These are phyloP conservation scores for Myxocyprinus asiaticus DNA, from an alignment of 2,113 vertebrate species.

Conservation along the genomic window DNA sequence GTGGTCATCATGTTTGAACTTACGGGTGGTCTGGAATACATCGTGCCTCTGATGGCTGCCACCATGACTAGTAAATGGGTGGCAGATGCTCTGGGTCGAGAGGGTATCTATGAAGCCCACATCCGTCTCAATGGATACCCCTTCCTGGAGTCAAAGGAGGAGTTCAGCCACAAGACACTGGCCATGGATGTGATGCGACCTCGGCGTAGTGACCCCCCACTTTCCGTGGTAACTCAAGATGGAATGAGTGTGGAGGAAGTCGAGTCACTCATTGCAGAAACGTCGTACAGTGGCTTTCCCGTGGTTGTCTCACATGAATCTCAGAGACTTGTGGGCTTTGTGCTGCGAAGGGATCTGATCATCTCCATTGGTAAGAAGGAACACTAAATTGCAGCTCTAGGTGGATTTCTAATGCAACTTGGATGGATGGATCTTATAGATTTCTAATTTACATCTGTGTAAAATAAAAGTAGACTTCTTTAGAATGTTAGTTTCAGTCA, in stretches of 20 bases:
- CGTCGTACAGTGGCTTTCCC: constrained; percentile 86
- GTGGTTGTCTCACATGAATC: constrained; percentile 84
- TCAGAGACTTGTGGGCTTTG: constrained; percentile 85
- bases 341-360: constrained; percentile 82
- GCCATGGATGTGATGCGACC: constrained; percentile 88
- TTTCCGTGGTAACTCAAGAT: constrained; percentile 85
- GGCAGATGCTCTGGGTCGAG: constrained; percentile 82
- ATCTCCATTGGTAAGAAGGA: constrained; percentile 79
- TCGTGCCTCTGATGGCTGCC: constrained; percentile 87
- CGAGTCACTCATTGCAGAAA: constrained; percentile 70
- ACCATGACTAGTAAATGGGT: constrained; percentile 93
- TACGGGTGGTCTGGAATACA: constrained; percentile 86
- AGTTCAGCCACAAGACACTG: constrained; percentile 85
- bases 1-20: constrained; percentile 92
- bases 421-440: too few species aligned
- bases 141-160: constrained; percentile 87
- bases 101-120: constrained; percentile 88
- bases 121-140: constrained; percentile 88
- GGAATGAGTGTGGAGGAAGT: constrained; percentile 82
- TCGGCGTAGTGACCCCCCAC: constrained; percentile 74
- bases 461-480: too few species aligned
- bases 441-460: too few species aligned
- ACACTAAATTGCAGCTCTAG: background rate
- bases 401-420: too few species aligned
- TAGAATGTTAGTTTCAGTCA: too few species aligned